Evolutionary conservation across 2,888 invertebrate species (phyloP).

Genomic region (Sceliomorpha sp.): DNA sequence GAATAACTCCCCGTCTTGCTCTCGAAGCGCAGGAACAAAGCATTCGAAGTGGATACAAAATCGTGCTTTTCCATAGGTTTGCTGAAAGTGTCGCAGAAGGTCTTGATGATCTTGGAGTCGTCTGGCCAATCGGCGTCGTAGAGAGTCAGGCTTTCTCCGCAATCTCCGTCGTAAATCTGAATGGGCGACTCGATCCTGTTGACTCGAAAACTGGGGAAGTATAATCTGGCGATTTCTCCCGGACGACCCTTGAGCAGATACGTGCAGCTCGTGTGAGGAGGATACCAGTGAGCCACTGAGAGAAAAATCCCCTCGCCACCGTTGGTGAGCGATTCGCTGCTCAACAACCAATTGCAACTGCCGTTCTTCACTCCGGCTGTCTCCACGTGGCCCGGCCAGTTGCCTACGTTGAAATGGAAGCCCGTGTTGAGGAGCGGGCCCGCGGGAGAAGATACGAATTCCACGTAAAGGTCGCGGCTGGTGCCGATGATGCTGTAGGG

Average conservation of each 20-base stretch:
- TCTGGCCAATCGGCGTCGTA: conserved; percentile 94
- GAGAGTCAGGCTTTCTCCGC: conserved; percentile 93
- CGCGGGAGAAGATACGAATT: conserved; percentile 93
- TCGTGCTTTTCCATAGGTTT: conserved; percentile 96
- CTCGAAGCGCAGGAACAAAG: conserved; percentile 93
- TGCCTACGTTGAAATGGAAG: conserved; percentile 96
- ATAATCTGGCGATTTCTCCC: conserved; percentile 93
- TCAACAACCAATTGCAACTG: conserved; percentile 93
- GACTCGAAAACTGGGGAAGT: conserved; percentile 95
- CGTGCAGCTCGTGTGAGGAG: conserved; percentile 94
- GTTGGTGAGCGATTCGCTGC: conserved; percentile 89
- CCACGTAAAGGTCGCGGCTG: conserved; percentile 92
- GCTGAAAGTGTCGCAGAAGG: conserved; percentile 96
- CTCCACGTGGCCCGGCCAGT: conserved; percentile 96
- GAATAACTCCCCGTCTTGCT: conserved; percentile 96
- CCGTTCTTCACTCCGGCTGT: conserved; percentile 93
- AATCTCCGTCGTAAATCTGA: conserved; percentile 91
- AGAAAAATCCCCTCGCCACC: conserved; percentile 94
- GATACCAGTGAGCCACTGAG: conserved; percentile 96
- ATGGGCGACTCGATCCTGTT: conserved; percentile 95
- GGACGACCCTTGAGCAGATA: conserved; percentile 93
- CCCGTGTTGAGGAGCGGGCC: conserved; percentile 95
- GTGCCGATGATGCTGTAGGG: conserved; percentile 97
- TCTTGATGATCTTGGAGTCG: conserved; percentile 94
- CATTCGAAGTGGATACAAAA: conserved; percentile 93